Evolutionary conservation across 2,113 vertebrate genomes (phyloP).

Genomic region (Tetrao urogallus): DNA sequence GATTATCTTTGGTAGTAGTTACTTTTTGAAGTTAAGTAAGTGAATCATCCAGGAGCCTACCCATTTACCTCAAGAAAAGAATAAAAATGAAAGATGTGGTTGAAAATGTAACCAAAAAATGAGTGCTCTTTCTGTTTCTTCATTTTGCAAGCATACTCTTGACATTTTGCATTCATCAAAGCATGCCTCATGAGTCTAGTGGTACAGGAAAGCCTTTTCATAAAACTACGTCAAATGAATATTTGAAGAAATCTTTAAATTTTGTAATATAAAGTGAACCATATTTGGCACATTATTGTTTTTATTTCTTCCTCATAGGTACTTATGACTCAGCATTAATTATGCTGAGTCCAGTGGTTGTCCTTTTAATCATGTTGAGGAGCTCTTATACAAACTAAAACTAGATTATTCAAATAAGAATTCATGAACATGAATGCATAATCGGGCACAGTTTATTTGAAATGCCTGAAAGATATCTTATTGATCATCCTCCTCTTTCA

Average conservation of each 20-base stretch:
- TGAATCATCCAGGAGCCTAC: neutral
- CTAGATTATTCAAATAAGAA: neutral
- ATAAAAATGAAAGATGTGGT: neutral
- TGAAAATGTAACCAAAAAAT: neutral
- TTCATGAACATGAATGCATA: neutral
- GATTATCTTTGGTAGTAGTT: neutral
- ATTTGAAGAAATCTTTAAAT: neutral
- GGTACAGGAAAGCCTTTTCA: neutral
- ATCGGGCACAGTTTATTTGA: neutral
- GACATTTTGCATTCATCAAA: neutral
- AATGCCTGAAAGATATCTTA: neutral
- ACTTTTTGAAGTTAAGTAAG: neutral
- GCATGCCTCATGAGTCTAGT: neutral
- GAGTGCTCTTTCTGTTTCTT: neutral
- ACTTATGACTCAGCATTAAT: neutral
- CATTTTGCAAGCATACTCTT: neutral
- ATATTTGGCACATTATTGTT: neutral
- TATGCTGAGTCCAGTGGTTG: neutral
- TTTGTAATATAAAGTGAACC: neutral
- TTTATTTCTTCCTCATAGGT: neutral
- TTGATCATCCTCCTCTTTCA: neutral
- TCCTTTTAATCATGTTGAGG: neutral
- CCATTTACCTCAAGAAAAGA: neutral
- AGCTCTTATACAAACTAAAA: neutral
- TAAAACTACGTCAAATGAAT: neutral